These are phyloP conservation scores for Denticeps clupeoides DNA, from an alignment of 2,797 vertebrate genomes.

Conservation along the genomic window DNA sequence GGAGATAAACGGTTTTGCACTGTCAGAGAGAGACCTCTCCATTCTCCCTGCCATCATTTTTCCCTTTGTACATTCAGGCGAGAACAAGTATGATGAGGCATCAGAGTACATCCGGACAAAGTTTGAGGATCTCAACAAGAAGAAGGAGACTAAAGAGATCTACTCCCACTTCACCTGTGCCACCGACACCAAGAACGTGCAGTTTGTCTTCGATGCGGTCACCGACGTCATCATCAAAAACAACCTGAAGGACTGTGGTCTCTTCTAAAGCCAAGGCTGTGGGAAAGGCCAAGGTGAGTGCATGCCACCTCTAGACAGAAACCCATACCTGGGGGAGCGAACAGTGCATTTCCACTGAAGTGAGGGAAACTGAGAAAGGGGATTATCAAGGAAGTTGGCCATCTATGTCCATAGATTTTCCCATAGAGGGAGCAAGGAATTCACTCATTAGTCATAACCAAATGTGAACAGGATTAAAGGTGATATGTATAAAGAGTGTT, in stretches of 20 bases:
- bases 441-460: no score
- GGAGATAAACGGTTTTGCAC: no score
- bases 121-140: constrained; percentile 97
- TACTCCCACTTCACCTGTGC: constrained; percentile 97
- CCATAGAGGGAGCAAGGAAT: no score
- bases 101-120: constrained; percentile 92
- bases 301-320: background rate
- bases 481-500: no score
- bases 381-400: no score
- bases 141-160: constrained; percentile 98
- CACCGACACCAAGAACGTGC: constrained; percentile 98
- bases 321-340: background rate
- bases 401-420: no score
- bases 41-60: background rate
- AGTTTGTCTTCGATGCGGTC: constrained; percentile 95
- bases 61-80: constrained; percentile 50
- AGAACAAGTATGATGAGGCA: constrained; percentile 83
- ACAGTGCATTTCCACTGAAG: background rate
- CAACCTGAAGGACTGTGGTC: constrained; percentile 98
- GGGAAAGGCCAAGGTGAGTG: constrained; percentile 37
- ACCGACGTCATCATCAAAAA: constrained; percentile 99
- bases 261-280: constrained; percentile 64
- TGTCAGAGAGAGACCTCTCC: no score
- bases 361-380: constrained; percentile 2
- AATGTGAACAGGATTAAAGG: no score